Conservation (phyloP, 2,797 vertebrate genomes). For the Macropus fuliginosus region DNA sequence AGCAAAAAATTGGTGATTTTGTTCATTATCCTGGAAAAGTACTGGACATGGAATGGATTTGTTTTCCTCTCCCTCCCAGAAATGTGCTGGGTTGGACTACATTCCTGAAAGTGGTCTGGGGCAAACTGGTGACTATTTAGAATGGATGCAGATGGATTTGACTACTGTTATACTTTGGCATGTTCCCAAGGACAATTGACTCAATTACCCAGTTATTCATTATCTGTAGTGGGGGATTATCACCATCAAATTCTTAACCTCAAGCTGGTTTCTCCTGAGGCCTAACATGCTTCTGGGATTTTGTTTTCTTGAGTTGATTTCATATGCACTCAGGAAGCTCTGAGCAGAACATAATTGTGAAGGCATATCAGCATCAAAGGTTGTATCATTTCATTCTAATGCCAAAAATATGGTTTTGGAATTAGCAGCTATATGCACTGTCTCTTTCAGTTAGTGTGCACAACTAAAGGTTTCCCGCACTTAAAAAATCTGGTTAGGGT, state of each 20-base stretch:
- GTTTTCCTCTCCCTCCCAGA: constrained; percentile 67
- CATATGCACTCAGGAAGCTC: constrained; percentile 71
- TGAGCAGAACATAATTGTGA: constrained; percentile 71
- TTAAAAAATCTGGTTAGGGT: constrained; percentile 29
- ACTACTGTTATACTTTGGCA: constrained; percentile 67
- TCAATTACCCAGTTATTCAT: constrained; percentile 78
- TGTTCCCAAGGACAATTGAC: constrained; percentile 75
- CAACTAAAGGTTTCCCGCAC: constrained; percentile 26
- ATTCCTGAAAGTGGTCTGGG: constrained; percentile 72
- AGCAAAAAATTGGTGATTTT: constrained; percentile 67
- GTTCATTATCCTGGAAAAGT: constrained; percentile 73
- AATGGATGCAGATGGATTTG: constrained; percentile 76
- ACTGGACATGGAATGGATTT: constrained; percentile 72
- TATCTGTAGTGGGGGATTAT: constrained; percentile 71
- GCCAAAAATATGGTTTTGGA: constrained; percentile 53
- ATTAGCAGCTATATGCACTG: constrained; percentile 21
- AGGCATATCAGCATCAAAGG: background rate
- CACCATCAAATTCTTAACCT: constrained; percentile 61
- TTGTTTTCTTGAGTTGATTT: constrained; percentile 76
- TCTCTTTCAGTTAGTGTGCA: constrained; percentile 24
- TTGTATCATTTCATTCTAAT: constrained; percentile 26
- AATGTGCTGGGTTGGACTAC: constrained; percentile 58
- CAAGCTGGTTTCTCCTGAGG: constrained; percentile 77
- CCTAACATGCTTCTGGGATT: constrained; percentile 70
- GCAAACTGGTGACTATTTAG: constrained; percentile 63